These are phyloP conservation scores for Hypocryptadius cinnamomeus DNA, from an alignment of 2,113 vertebrate species.

Conservation along the genomic window DNA sequence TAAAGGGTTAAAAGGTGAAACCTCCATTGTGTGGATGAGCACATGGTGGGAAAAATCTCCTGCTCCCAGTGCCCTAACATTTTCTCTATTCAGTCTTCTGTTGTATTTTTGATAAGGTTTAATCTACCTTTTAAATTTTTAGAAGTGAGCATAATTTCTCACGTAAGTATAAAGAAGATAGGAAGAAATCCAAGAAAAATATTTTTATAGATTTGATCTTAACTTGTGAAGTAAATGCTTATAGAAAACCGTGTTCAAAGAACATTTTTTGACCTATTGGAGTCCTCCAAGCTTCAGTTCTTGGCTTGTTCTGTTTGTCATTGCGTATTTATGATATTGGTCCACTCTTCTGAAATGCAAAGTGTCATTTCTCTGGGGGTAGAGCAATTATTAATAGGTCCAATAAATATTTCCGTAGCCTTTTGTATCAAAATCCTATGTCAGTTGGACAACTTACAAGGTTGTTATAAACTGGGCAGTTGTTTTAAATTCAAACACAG, in stretches of 20 bases:
- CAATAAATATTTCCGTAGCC: slow-evolving; percentile 32
- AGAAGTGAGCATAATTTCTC: too few species aligned
- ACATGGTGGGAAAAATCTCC: too few species aligned
- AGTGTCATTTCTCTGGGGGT: neutral
- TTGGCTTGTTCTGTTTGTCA: neutral
- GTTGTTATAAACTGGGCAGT: neutral
- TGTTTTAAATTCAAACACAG: slow-evolving; percentile 8
- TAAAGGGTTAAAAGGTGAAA: too few species aligned
- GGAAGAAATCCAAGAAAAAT: neutral
- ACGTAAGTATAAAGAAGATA: neutral
- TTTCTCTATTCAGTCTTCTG: too few species aligned
- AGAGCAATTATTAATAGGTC: slow-evolving; percentile 13
- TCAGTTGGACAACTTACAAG: neutral
- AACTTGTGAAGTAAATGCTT: neutral
- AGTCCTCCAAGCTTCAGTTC: neutral
- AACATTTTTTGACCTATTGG: neutral
- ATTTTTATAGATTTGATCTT: neutral
- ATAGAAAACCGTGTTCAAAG: neutral
- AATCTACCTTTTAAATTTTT: too few species aligned
- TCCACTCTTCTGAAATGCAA: slow-evolving; percentile 17
- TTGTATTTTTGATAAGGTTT: too few species aligned
- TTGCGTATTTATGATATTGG: slow-evolving; percentile 34
- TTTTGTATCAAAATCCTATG: neutral
- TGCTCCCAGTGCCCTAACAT: too few species aligned
- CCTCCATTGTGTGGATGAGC: too few species aligned